Conservation (phyloP, 2,113 vertebrate species). For the Corydoras sp. region DNA sequence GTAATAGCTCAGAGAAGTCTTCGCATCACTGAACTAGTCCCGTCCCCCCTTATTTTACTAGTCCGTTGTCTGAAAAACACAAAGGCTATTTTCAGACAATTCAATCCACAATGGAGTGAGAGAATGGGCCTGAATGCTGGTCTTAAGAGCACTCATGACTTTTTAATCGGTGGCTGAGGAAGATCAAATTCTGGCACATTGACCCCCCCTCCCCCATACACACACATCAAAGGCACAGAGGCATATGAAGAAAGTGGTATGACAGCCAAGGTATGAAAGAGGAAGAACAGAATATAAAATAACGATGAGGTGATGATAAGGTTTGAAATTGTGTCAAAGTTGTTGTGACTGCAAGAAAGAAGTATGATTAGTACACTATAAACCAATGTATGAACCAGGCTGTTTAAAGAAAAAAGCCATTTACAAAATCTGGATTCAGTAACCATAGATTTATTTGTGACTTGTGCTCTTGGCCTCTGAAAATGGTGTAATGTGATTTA, state of each 20-base stretch:
- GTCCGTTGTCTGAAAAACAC: conserved; percentile 63
- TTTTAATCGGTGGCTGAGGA: conserved; percentile 68
- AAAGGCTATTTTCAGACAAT: conserved; percentile 71
- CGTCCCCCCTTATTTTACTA: conserved; percentile 5
- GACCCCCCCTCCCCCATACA: conserved; percentile 39
- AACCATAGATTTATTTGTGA: too few species aligned
- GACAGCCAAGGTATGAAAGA: conserved; percentile 21
- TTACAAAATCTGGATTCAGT: too few species aligned
- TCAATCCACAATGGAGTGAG: conserved; percentile 54
- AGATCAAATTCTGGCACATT: conserved; percentile 53
- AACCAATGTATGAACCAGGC: too few species aligned
- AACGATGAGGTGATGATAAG: conserved; percentile 12
- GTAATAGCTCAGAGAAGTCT: conserved; percentile 57
- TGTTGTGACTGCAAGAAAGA: too few species aligned
- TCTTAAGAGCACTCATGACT: conserved; percentile 71
- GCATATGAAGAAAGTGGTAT: conserved; percentile 52
- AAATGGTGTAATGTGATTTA: too few species aligned
- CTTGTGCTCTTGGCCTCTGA: too few species aligned
- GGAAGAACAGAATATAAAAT: conserved; percentile 32
- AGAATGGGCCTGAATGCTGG: conserved; percentile 42
- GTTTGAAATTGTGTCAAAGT: too few species aligned
- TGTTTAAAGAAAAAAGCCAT: too few species aligned
- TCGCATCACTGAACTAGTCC: conserved; percentile 49
- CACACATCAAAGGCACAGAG: conserved; percentile 56
- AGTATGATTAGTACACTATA: too few species aligned